Evolutionary conservation across 1,140 invertebrate genomes (phyloP), one percentile per base, ranked within the genome.

Genomic region (Drosophila kurseongensis): DNA sequence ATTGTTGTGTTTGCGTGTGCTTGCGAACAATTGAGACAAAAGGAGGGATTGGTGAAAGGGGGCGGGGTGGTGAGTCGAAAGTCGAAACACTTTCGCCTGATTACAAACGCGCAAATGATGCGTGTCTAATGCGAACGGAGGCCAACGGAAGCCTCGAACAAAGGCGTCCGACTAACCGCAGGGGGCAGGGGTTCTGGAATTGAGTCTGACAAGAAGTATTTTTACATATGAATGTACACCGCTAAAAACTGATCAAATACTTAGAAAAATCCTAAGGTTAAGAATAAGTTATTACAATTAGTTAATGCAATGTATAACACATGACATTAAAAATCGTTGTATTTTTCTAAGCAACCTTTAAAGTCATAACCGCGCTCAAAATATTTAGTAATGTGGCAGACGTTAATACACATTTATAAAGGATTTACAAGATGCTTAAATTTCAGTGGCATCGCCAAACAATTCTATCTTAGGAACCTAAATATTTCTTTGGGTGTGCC

Each of bases 101-200:
- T 90, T 90, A 90, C 85, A 82, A 90, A 81, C 81, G 81, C 82
- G 78, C 75, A 90, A 90, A 90, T 86, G 85, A 90, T 90, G 85
- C 85, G 85, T 90, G 81, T 58, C 86, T 90, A 90, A 90, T 90
- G 86, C 78, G 78, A 71, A 50, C 66, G 72, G 47, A 65, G 47
- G 52, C 51, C 55, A 52, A 35, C 60, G 51, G 42, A 60, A 42
- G 51, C 27, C 48, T 36, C 63, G 59, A 73, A 60, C 45, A 42
- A 59, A 66, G 27, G 57, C 38, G 36, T 18, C 32, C 56, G 41
- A 67, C 50, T 80, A 80, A 82, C 80, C 80, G 51, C 80, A 82
- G 41, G 52, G 16, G 41, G 27, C 5, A 38, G 16, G 35, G 18
- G 29, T 10, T 8, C 18, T 27, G 38, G 59, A 55, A 72, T 51